Base-by-base conservation (phyloP, 30 jellyfish, hydroid and myxozoan species). In the Cassiopea andromeda region DNA sequence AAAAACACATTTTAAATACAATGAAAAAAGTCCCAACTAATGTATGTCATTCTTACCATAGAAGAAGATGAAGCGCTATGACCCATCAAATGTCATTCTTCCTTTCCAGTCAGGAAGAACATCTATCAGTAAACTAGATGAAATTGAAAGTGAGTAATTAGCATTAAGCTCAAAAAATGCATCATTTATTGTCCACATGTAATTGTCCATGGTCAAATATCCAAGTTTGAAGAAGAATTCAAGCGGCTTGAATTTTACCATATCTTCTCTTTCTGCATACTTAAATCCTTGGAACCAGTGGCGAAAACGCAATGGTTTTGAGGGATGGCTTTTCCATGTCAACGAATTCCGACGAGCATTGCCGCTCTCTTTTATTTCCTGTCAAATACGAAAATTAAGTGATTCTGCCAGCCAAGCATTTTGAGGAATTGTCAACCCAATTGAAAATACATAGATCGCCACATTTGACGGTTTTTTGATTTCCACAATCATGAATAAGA, bases 381-480 rank as follows among this genome's bases (percentile, higher is more conserved):
- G 59, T n/a, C n/a, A n/a, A n/a, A n/a, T n/a, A n/a, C n/a, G n/a
- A n/a, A n/a, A n/a, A n/a, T n/a, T n/a, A n/a, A 27, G 59, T 67
- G 60, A 75, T 27, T 61, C 93, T 74, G 18, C 90, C 93, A 43
- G 75, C 16, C 75, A 86, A 66, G 77, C 89, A 74, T 54, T 86
- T 86, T 48, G 69, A 14, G 15, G 61, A 50, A n/a, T n/a, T n/a
- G 82, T 86, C 90, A 50, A 86, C 89, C 48, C 93, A 73, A 14
- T 60, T 60, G 69, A 86, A 86, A 46, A 86, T 18, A 66, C 93
- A 86, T 47, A 86, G 50, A 74, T 73, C 88, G 16, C 93, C 93
- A 1, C 90, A 43, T 48, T 82, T 86, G 72, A 86, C 89, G 7
- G 59, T 61, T 6, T 86, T 61, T 73, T 60, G 89, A 13, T 44